Evolutionary conservation across 2,888 invertebrate genomes (phyloP).

Genomic region (Yponomeuta cagnagella): DNA sequence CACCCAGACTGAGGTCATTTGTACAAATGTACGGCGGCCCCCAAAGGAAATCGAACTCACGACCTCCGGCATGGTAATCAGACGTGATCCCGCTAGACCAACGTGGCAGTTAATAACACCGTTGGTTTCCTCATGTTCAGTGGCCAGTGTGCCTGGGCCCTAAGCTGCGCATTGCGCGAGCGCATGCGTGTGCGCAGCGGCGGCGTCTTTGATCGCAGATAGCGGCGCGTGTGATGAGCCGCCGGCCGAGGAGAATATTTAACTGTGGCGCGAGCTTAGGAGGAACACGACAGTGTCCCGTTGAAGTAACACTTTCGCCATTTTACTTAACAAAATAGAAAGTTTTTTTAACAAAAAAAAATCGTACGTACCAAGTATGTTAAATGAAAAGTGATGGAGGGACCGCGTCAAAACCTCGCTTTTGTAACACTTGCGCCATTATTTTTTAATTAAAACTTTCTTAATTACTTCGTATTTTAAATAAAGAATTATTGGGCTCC

Average conservation of each 20-base stretch:
- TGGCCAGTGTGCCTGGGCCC: neutral
- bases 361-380: neutral
- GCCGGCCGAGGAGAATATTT: constrained; percentile 11
- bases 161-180: neutral
- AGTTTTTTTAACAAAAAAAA: neutral
- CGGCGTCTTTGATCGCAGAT: constrained; percentile 35
- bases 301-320: neutral
- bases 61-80: too few relatives aligned
- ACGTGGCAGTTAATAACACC: too few relatives aligned
- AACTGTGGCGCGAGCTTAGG: neutral
- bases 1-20: too few relatives aligned
- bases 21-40: too few relatives aligned
- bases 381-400: too few relatives aligned
- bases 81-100: too few relatives aligned
- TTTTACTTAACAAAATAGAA: neutral
- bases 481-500: too few relatives aligned
- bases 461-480: too few relatives aligned
- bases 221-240: constrained; percentile 32
- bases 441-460: too few relatives aligned
- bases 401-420: too few relatives aligned
- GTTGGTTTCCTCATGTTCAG: neutral
- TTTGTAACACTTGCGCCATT: too few relatives aligned
- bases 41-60: too few relatives aligned
- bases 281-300: neutral
- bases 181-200: constrained; percentile 15